Base-by-base conservation (phyloP, 1,140 invertebrate genomes). In the Trichoplusia ni region DNA sequence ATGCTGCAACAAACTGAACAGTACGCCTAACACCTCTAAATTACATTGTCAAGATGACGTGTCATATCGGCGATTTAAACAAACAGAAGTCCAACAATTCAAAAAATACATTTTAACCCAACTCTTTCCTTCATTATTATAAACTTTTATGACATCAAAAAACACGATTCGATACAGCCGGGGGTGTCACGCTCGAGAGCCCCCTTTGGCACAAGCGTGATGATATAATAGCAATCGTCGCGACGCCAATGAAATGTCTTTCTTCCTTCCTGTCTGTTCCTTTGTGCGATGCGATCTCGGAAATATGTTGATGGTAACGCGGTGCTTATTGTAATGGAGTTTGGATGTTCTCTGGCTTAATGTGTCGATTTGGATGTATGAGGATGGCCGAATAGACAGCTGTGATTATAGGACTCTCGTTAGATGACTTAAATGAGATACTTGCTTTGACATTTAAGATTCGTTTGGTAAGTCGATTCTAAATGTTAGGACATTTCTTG, bases 171-270 rank as follows among this genome's bases (percentile, higher is more conserved):
- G 64, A 70, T 70, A 56, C 44, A 35, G 13, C 37, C 13, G 58
- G 40, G 71, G 71, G 71, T 58, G 68, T 40, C 71, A 73, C 68
- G 68, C 61, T 56, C 61, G 58, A 58, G 49, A 60, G 56, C 67
- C 64, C 49, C 18, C 44, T 54, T 65, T 58, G 51, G 63, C 63
- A 65, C 29, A 33, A 38, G 40, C 59, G 53, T 56, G 62, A 68
- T 73, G 60, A 67, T 70, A 67, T 73, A 70, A 70, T 62, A 53
- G 65, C 59, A 40, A 71, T 71, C 70, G 67, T 73, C 67, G 64
- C 63, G 51, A 37, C 63, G 63, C 63, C 67, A 64, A 67, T 73
- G 61, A 73, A 69, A 73, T 70, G 68, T 73, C 56, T 54, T 46
- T 35, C 58, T 70, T 73, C 71, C 71, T 70, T 73, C 68, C 71